Base-by-base conservation (phyloP, 2,797 vertebrate species). In the Petrocephalus sullivani region DNA sequence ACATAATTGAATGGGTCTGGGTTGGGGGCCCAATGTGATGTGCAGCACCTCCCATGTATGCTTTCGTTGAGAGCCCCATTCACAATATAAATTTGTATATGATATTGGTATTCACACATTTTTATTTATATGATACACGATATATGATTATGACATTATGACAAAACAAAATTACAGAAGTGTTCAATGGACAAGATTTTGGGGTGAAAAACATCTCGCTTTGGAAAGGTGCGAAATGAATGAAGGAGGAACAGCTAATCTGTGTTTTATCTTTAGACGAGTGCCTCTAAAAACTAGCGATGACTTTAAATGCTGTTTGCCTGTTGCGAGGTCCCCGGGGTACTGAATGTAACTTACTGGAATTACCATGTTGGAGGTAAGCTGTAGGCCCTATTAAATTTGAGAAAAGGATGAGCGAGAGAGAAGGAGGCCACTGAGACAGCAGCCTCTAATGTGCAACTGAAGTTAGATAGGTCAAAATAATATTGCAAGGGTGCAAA, bases 41-140 rank as follows among this genome's bases (percentile, higher is more conserved):
- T 0, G 1, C 23, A 3, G 2, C 3, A 0, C 8, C 3, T 9
- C 61, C 0, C 23, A 64, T 4, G 9, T 28, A 21, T 0, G 21
- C 61, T 4, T 5, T 75, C 33, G 67, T 12, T 2, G 5, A 8
- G 0, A 41, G 16, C 67, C 28, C 33, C 67, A 19, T 75, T 41
- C 14, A 8, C 16, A 7, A 5, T 33, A 41, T 75, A 19, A 75
- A 75, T 10, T 19, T 19, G 33, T 0, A 0, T 6, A 33, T 67
- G 23, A 14, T 23, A 14, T 33, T 23, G 9, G 4, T 33, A 0
- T 67, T 33, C 37, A 37, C 37, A 37, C 1, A 4, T 58, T 7
- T 6, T 60, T 21, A 60, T 8, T 60, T 60, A n/a, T 8, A 60
- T 21, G 19, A 60, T 2, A 60, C n/a, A 6, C 7, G 58, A 21